Conservation (phyloP, 2,797 vertebrate species). For the Gambelia wislizenii region DNA sequence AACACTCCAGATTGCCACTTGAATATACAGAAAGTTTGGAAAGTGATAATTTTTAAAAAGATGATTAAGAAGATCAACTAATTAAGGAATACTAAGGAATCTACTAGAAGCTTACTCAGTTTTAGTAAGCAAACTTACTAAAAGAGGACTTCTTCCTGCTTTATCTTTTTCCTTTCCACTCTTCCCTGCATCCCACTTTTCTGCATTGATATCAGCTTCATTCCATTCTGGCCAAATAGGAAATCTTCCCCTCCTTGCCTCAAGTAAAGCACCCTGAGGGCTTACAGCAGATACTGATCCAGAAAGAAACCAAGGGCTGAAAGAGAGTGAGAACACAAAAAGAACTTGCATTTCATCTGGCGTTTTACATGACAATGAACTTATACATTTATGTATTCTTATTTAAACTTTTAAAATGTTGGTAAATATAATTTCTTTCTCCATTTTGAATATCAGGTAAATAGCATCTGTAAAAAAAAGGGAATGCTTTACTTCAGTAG, state of each 20-base stretch:
- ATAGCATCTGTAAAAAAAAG: constrained; percentile 17
- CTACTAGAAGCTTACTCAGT: not conserved
- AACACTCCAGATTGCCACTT: not conserved
- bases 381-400: not conserved
- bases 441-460: not conserved
- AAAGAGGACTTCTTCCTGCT: constrained; percentile 74
- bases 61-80: not conserved
- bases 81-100: not conserved
- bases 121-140: constrained; percentile 77
- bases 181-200: constrained; percentile 91
- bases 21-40: not conserved
- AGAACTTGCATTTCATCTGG: not conserved
- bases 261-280: constrained; percentile 51
- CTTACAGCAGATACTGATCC: constrained; percentile 66
- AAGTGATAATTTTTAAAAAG: not conserved
- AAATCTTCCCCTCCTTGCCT: constrained; percentile 74
- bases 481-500: not conserved
- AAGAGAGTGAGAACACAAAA: constrained; percentile 38
- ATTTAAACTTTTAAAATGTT: not conserved
- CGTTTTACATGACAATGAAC: not conserved
- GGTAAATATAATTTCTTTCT: not conserved
- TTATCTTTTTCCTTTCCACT: constrained; percentile 83
- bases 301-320: constrained; percentile 30
- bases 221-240: constrained; percentile 93
- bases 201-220: constrained; percentile 88